Evolutionary conservation across 2,113 vertebrate genomes (phyloP).

Genomic region (Clupea harengus): DNA sequence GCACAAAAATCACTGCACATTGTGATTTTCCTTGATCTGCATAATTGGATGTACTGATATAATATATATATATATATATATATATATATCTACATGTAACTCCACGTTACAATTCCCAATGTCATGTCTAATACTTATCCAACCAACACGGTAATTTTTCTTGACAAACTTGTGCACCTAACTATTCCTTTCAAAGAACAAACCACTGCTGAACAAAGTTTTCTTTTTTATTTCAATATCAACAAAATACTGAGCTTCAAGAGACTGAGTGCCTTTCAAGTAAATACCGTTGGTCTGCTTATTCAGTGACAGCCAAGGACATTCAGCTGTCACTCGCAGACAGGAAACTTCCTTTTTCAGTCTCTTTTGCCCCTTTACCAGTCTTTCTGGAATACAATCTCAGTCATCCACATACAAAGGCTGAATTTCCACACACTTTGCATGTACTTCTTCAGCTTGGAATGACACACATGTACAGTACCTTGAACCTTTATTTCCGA

Average conservation of each 20-base stretch:
- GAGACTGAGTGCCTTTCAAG: background rate
- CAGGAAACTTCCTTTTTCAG: background rate
- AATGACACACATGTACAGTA: background rate
- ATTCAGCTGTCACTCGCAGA: background rate
- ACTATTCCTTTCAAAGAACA: background rate
- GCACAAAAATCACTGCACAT: conserved; percentile 9
- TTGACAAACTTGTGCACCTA: background rate
- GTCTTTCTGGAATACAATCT: background rate
- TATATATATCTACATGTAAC: background rate
- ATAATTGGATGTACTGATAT: background rate
- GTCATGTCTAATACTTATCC: background rate
- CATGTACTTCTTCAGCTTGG: background rate
- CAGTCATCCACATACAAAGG: background rate
- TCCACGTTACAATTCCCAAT: background rate
- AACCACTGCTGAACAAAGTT: conserved; percentile 11
- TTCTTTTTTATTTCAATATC: background rate
- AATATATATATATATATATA: background rate
- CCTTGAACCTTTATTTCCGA: background rate
- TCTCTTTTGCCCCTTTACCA: background rate
- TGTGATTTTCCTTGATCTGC: background rate
- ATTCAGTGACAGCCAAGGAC: background rate
- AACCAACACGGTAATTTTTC: background rate
- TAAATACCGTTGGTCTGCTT: background rate
- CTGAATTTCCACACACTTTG: background rate
- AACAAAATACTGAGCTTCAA: background rate